Conservation (phyloP, 2,888 invertebrate genomes). For the Fragum whitleyi region DNA sequence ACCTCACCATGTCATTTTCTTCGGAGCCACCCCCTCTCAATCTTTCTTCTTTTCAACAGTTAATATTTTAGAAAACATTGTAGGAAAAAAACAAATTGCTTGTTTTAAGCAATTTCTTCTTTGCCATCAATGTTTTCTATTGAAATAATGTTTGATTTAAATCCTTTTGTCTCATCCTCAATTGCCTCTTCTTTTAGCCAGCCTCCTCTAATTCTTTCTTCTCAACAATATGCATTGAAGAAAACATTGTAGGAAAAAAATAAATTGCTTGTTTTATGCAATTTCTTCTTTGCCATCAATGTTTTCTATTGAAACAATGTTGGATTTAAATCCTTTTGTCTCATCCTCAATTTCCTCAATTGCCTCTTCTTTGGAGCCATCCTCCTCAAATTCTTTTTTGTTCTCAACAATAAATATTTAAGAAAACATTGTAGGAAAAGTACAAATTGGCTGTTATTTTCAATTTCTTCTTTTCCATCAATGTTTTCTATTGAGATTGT, state of each 20-base stretch:
- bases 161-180: constrained; percentile 45
- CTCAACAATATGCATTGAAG: too few species aligned
- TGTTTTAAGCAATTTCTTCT: constrained; percentile 20
- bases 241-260: too few species aligned
- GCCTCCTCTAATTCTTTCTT: constrained; percentile 14
- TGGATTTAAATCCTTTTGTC: background rate
- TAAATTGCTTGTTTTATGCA: background rate
- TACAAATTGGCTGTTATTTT: background rate
- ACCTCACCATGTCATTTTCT: too few species aligned
- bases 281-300: constrained; percentile 54
- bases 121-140: constrained; percentile 45
- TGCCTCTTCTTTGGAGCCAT: too few species aligned
- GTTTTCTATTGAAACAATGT: too few species aligned
- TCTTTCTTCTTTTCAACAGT: too few species aligned
- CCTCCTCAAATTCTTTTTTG: constrained; percentile 13
- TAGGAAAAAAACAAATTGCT: too few species aligned
- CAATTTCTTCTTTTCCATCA: constrained; percentile 54
- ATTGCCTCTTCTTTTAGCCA: constrained; percentile 44
- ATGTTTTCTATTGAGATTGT: too few species aligned
- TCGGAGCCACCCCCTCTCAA: constrained; percentile 33
- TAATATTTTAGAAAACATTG: too few species aligned
- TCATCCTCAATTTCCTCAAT: constrained; percentile 55
- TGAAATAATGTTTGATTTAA: too few species aligned
- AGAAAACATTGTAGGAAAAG: too few species aligned
- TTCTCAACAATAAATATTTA: too few species aligned